Evolutionary conservation across 2,797 vertebrate genomes (phyloP).

Genomic region (Hemibagrus guttatus): DNA sequence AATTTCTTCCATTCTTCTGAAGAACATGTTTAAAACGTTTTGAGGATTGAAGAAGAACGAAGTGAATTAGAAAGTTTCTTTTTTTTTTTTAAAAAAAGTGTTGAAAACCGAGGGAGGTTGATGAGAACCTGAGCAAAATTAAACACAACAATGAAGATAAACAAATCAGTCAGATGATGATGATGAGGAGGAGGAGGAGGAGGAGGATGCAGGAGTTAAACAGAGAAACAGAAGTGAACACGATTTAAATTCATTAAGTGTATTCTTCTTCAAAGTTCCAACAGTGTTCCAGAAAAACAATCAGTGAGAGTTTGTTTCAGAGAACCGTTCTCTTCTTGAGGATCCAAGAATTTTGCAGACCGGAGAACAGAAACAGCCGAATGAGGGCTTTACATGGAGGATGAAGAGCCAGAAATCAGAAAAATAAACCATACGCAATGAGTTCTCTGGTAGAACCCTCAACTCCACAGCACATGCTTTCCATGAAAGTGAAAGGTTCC

Average conservation of each 20-base stretch:
- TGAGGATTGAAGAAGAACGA: slow-evolving; percentile 46
- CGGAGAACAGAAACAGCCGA: not conserved
- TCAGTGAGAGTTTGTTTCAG: not conserved
- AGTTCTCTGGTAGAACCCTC: not conserved
- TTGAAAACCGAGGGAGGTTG: slow-evolving; percentile 28
- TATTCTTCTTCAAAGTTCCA: not conserved
- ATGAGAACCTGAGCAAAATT: slow-evolving; percentile 11
- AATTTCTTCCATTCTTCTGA: not conserved
- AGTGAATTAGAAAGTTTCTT: slow-evolving; percentile 50
- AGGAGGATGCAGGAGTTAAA: not conserved
- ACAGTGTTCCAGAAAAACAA: not conserved
- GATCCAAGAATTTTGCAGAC: not conserved
- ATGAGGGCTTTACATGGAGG: not conserved
- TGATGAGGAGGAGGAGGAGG: not conserved
- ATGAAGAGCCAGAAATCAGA: not conserved
- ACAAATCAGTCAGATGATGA: slow-evolving; percentile 25
- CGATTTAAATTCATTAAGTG: not conserved
- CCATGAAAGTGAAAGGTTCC: not conserved
- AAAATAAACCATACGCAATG: not conserved
- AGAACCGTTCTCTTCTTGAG: not conserved
- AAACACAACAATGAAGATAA: slow-evolving; percentile 16
- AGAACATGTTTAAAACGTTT: slow-evolving; percentile 68
- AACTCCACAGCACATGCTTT: not conserved
- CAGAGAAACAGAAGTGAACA: not conserved
- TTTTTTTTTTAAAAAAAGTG: not conserved